A percentile compares a stretch with the other conserved stretches of the same genome.
Conservation (phyloP, 2,888 invertebrate genomes). For the Hirtodrosophila duncani region DNA sequence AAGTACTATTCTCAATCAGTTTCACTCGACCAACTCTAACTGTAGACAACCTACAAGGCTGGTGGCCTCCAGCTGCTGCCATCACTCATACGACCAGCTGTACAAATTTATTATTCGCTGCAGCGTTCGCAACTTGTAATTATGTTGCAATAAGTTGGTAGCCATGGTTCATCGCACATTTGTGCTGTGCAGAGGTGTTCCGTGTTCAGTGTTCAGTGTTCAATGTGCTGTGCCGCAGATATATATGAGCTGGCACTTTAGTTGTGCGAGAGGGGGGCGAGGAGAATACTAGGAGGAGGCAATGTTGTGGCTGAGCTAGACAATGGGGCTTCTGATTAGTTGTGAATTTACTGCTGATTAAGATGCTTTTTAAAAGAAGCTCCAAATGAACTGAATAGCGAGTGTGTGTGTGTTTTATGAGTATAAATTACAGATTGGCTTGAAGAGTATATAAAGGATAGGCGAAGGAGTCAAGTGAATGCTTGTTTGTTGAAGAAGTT, state of each 20-base stretch:
- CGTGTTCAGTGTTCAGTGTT: constrained; percentile 2
- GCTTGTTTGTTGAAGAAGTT: no score
- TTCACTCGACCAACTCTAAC: no score
- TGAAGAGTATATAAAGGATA: no score
- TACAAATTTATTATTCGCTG: constrained; percentile 38
- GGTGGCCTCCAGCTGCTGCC: constrained; percentile 11
- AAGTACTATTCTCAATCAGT: no score
- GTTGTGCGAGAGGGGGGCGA: constrained; percentile 1
- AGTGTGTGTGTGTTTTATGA: neutral
- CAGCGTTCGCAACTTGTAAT: constrained; percentile 52
- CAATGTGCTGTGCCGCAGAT: constrained; percentile 41
- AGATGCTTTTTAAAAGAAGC: constrained; percentile 61
- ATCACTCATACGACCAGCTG: constrained; percentile 32
- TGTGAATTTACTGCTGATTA: constrained; percentile 74
- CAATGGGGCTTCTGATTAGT: constrained; percentile 72
- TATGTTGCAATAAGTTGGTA: constrained; percentile 67
- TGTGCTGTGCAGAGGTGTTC: no score
- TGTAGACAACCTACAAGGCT: no score
- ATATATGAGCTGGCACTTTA: constrained; percentile 49
- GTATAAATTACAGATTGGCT: no score
- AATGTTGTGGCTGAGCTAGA: constrained; percentile 21
- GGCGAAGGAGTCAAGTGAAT: no score
- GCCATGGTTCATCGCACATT: constrained; percentile 8
- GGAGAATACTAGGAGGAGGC: neutral
- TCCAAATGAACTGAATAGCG: constrained; percentile 42